These are phyloP conservation scores for Caenorhabditis becei DNA, from an alignment of 2,888 invertebrate species.

Conservation along the genomic window DNA sequence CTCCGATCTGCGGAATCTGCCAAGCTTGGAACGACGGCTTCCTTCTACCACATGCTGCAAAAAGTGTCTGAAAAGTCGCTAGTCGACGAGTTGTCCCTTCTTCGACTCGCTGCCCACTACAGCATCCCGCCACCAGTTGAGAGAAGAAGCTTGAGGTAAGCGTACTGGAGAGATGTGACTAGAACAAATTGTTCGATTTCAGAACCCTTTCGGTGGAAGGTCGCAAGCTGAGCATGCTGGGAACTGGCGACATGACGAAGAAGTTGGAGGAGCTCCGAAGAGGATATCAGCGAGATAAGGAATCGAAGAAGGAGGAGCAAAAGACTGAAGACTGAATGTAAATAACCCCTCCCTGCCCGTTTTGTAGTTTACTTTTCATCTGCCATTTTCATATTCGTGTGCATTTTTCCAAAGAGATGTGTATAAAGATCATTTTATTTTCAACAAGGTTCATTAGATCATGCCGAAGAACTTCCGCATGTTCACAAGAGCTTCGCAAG, in stretches of 20 bases:
- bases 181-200: slow-evolving; percentile 4
- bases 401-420: too few species aligned
- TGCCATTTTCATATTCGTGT: background rate
- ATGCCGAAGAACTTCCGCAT: too few species aligned
- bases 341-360: background rate
- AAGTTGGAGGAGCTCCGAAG: slow-evolving; percentile 56
- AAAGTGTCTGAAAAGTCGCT: slow-evolving; percentile 66
- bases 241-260: slow-evolving; percentile 56
- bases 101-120: slow-evolving; percentile 69
- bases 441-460: too few species aligned
- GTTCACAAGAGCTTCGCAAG: too few species aligned
- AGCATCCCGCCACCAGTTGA: slow-evolving; percentile 65
- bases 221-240: slow-evolving; percentile 68
- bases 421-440: too few species aligned
- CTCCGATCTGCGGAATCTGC: slow-evolving; percentile 19
- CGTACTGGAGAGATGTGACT: background rate
- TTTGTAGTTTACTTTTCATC: slow-evolving; percentile 4
- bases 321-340: slow-evolving; percentile 14
- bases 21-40: slow-evolving; percentile 59
- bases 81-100: slow-evolving; percentile 62
- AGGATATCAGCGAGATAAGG: slow-evolving; percentile 46
- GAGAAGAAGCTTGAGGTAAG: slow-evolving; percentile 58
- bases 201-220: slow-evolving; percentile 71
- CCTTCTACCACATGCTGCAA: slow-evolving; percentile 62
- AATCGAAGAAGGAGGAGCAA: slow-evolving; percentile 29